These are phyloP conservation scores for Emys orbicularis DNA, from an alignment of 2,797 vertebrate species.

Conservation along the genomic window DNA sequence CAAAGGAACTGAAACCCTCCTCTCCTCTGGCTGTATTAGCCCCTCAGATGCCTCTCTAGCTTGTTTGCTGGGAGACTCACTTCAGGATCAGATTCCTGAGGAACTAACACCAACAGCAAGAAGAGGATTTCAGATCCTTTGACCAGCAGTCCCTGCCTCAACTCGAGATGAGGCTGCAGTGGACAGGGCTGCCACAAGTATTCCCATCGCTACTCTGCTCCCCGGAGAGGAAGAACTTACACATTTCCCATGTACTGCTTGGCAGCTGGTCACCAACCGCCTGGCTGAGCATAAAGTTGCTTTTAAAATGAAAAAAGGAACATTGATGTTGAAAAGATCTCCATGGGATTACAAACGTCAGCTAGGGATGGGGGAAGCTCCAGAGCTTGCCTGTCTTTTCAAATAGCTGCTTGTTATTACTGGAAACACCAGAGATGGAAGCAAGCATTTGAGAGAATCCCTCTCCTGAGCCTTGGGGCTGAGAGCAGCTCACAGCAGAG, in stretches of 20 bases:
- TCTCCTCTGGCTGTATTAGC: fast-evolving
- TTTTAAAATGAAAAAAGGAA: neutral
- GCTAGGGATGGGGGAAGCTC: neutral
- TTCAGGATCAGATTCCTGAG: fast-evolving
- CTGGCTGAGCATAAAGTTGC: neutral
- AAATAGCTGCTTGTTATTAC: fast-evolving
- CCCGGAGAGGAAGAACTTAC: neutral
- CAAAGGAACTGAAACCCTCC: neutral
- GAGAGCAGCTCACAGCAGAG: neutral
- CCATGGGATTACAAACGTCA: neutral
- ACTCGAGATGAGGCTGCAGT: neutral
- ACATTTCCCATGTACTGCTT: neutral
- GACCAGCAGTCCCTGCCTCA: neutral
- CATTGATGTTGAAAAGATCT: neutral
- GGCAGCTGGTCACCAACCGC: neutral
- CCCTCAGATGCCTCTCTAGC: fast-evolving
- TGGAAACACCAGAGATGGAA: neutral
- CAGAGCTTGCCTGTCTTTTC: fast-evolving
- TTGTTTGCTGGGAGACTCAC: neutral
- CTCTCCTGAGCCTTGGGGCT: neutral
- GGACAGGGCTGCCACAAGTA: neutral
- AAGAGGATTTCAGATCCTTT: neutral
- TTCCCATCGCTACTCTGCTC: neutral
- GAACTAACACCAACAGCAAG: neutral
- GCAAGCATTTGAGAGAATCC: fast-evolving